Evolutionary conservation across 2,113 vertebrate genomes (phyloP), one percentile per base, ranked within the genome.

Genomic region (Clinocottus analis): DNA sequence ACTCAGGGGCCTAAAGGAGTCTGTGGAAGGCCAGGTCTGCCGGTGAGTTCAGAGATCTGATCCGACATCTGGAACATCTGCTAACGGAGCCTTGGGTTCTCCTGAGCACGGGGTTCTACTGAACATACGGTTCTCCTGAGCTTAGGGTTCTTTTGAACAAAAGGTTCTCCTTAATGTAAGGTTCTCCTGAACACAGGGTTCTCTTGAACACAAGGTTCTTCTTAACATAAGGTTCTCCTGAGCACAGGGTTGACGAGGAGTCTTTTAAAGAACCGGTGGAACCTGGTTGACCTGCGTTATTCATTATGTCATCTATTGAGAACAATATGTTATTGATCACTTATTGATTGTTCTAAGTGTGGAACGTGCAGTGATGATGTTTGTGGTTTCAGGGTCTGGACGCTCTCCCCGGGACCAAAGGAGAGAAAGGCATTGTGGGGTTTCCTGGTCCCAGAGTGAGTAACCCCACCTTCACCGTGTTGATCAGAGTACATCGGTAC

Each of bases 381-480:
- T 49, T 79, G 17, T 82, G 66, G 14, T 87, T 84, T 58, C 64
- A 95, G 94, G 94, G 94, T 76, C 5, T 47, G 27, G 65, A 85
- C 0, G 41, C 70, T 3, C 11, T 39, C 3, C 63, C 45, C 5
- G 93, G 90, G 19, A 66, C 77, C 1, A 88, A 92, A 83, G 94
- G 94, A 89, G 94, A 95, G 68, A 94, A 86, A 35, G 94, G 94
- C 3, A 80, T 93, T 41, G 25, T 89, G 62, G 94, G 94, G 58
- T 86, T 90, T 66, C 89, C 90, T 55, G 94, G 94, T 80, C 3
- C 2, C 1, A 84, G 89, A 75, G 94, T 95, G 68, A 90, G 91
- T 80, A 21, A 16, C 29, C 2, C 1, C 47, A 10, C 5, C 19
- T 2, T 23, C 3, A 6, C 9, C 2, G 2, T 25, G 51, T 58